Base-by-base conservation (phyloP, 2,113 vertebrate species). In the Siphamia tubifer region DNA sequence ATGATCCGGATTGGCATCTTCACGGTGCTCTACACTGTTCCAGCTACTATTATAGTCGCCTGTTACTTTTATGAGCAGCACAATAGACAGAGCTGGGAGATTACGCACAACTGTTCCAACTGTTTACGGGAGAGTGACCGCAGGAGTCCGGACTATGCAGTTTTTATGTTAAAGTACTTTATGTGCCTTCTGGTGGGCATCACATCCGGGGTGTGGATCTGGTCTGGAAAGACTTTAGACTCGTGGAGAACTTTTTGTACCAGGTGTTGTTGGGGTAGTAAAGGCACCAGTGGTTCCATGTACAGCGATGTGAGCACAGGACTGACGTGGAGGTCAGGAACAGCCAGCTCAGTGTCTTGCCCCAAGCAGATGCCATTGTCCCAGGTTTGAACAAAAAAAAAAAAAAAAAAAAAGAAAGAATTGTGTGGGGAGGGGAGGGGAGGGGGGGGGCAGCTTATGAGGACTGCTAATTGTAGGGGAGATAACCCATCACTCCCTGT, bases 161-260 rank as follows among this genome's bases (percentile, higher is more conserved):
- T 99, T 35, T 99, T 99, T 73, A 99, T 99, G 98, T 89, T 99
- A 5, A 99, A 99, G 92, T 99, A 99, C 92, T 99, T 99, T 58
- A 99, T 99, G 98, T 98, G 96, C 92, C 94, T 99, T 53, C 90
- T 98, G 42, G 98, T 99, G 87, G 98, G 98, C 93, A 99, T 99
- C 93, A 99, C 98, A 19, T 99, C 98, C 0, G 98, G 97, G 0
- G 94, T 98, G 48, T 99, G 97, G 97, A 95, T 98, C 76, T 99
- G 98, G 98, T 99, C 98, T 0, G 95, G 96, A 0, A 99, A 99
- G 83, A 99, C 98, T 1, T 78, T 99, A 0, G 98, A 99, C 68
- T 98, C 98, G 0, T 99, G 98, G 98, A 91, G 95, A 78, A 94
- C 94, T 5, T 94, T 99, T 13, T 99, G 96, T 86, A 96, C 96